Evolutionary conservation across 2,888 invertebrate genomes (phyloP), one percentile per base, ranked within the genome.

Genomic region (Allophyes oxyacanthae): DNA sequence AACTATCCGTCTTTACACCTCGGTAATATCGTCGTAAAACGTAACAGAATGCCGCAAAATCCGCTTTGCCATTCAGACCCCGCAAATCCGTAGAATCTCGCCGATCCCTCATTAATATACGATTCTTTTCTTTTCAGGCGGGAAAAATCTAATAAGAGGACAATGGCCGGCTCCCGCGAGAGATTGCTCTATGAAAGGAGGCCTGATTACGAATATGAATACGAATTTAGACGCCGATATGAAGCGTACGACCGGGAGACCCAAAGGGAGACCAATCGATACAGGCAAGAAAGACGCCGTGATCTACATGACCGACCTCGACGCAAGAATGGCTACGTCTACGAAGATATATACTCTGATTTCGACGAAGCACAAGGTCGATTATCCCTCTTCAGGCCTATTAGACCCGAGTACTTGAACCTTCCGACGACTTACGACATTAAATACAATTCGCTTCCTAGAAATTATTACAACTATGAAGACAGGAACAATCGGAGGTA

Each of bases 271-370:
- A 60, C 56, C 58, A 79, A 80, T 59, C 76, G 86, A 58, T 82
- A 83, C 59, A 72, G 80, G 33, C 82, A 84, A 57, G 90, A 90
- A 33, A 75, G 73, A 37, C 60, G 76, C 10, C 70, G 65, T 7
- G 71, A 75, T 53, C 58, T 77, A 43, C 65, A 64, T 55, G 82
- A 83, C 25, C 78, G 85, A 66, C 89, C 90, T 6, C 82, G 86
- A 76, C 80, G 93, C 36, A 92, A 88, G 72, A 93, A 94, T 57
- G 94, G 94, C 1, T 94, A 90, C 67, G 93, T 94, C 10, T 94
- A 90, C 70, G 94, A 94, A 84, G 94, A 94, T 65, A 92, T 94
- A 34, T 94, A 94, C 63, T 93, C 93, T 20, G 93, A 94, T 67
- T 94, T 92, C 67, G 94, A 94, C 45, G 94, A 93, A 78, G 92